Evolutionary conservation across 2,113 vertebrate species (phyloP).

Genomic region (Syngnathus floridae): DNA sequence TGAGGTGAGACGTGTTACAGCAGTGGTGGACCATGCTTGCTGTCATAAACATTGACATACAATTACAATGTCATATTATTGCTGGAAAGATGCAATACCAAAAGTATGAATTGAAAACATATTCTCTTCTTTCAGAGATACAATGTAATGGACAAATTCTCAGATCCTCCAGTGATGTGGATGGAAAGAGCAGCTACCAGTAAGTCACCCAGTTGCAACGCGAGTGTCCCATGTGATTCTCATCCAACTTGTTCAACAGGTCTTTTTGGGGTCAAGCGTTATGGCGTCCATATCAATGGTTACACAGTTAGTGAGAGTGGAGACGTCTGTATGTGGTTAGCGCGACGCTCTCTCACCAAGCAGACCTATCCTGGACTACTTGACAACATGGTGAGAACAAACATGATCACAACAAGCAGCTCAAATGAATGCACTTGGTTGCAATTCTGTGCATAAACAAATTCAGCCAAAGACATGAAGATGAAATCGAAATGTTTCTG

Average conservation of each 20-base stretch:
- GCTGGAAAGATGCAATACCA: no score
- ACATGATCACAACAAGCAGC: not conserved
- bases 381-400: slow-evolving; percentile 72
- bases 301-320: slow-evolving; percentile 57
- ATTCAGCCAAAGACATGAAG: not conserved
- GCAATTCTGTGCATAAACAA: not conserved
- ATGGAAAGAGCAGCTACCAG: slow-evolving; percentile 77
- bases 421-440: not conserved
- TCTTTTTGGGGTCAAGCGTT: slow-evolving; percentile 74
- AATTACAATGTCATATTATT: no score
- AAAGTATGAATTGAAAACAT: not conserved
- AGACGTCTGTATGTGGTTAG: slow-evolving; percentile 73
- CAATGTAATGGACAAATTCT: slow-evolving; percentile 69
- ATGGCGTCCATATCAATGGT: slow-evolving; percentile 76
- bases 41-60: not conserved
- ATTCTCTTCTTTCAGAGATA: slow-evolving; percentile 60
- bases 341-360: slow-evolving; percentile 67
- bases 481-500: not conserved
- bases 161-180: slow-evolving; percentile 68
- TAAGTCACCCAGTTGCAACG: slow-evolving; percentile 39
- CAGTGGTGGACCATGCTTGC: not conserved
- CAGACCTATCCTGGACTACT: slow-evolving; percentile 73
- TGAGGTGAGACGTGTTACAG: slow-evolving; percentile 49
- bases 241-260: slow-evolving; percentile 45
- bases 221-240: not conserved